A percentile compares a stretch with the other conserved stretches of the same genome.
These are phyloP conservation scores for Aleadryas rufinucha DNA, from an alignment of 2,113 vertebrate species.

Conservation along the genomic window DNA sequence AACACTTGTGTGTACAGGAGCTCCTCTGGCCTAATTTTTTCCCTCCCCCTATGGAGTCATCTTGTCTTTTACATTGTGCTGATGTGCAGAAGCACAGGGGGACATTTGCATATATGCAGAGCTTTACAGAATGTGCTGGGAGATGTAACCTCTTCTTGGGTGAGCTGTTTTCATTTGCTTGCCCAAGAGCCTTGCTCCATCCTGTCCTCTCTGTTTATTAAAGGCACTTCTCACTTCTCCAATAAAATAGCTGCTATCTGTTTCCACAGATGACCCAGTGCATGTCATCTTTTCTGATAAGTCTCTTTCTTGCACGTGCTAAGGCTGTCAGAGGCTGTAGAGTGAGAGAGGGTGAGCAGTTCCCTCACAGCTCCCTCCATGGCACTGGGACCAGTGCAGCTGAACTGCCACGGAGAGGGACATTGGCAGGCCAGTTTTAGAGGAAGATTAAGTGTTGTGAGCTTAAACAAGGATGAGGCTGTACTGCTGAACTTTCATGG, in stretches of 20 bases:
- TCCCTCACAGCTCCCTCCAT: neutral
- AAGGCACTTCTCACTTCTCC: neutral
- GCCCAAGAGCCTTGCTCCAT: neutral
- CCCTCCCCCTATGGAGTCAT: neutral
- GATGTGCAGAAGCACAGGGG: neutral
- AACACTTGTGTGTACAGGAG: neutral
- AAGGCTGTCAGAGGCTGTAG: neutral
- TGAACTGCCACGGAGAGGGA: neutral
- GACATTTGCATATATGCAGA: neutral
- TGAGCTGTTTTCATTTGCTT: neutral
- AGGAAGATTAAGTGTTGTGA: neutral
- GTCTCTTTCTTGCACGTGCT: accelerated
- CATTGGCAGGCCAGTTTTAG: neutral
- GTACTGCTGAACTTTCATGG: neutral
- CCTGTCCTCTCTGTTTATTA: neutral
- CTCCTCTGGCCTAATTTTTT: neutral
- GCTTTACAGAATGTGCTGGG: neutral
- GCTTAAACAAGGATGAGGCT: neutral
- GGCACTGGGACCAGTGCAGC: neutral
- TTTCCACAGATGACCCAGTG: neutral
- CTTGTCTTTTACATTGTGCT: neutral
- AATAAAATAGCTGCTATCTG: neutral
- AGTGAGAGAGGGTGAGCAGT: neutral
- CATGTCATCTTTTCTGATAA: neutral
- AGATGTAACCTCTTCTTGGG: neutral